phyloP scores from a whole-genome alignment of 2,888 invertebrate genomes.

The Clusia tigrina region DNA sequence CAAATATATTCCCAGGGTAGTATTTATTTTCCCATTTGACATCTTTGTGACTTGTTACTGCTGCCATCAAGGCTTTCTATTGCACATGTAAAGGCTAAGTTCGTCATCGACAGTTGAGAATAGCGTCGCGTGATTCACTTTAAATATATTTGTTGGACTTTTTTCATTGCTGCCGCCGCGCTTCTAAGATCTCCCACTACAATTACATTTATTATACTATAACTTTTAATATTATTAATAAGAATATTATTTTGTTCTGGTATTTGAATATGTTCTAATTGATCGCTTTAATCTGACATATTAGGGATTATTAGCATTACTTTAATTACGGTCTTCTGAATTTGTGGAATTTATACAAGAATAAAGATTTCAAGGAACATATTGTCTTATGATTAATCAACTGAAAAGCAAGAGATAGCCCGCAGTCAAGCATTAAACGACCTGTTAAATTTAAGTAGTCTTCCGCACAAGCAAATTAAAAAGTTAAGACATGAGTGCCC shows the following conservation, averaged over 20 bases:
- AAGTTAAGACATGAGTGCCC: no score
- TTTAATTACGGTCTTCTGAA: conserved; percentile 3
- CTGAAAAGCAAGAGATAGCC: conserved; percentile 19
- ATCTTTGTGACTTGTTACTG: no score
- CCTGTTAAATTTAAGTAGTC: conserved; percentile 50
- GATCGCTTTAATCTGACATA: conserved; percentile 27
- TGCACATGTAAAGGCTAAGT: no score
- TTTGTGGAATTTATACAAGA: neutral
- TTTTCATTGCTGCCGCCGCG: no score
- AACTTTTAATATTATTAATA: neutral
- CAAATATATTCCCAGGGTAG: no score
- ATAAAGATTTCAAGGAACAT: neutral
- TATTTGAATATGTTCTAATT: neutral
- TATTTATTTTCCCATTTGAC: no score
- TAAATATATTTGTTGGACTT: no score
- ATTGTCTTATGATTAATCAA: neutral
- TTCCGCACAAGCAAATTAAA: conserved; percentile 60
- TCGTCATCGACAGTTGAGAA: no score
- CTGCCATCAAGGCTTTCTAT: no score
- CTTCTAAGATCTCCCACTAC: conserved; percentile 7
- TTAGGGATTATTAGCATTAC: no score
- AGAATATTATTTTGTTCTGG: neutral
- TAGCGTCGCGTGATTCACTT: no score
- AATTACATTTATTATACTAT: no score
- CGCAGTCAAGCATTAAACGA: conserved; percentile 22